Evolutionary conservation across 2,888 invertebrate species (phyloP), one percentile per base, ranked within the genome.

Genomic region (Hypercompe scribonia): DNA sequence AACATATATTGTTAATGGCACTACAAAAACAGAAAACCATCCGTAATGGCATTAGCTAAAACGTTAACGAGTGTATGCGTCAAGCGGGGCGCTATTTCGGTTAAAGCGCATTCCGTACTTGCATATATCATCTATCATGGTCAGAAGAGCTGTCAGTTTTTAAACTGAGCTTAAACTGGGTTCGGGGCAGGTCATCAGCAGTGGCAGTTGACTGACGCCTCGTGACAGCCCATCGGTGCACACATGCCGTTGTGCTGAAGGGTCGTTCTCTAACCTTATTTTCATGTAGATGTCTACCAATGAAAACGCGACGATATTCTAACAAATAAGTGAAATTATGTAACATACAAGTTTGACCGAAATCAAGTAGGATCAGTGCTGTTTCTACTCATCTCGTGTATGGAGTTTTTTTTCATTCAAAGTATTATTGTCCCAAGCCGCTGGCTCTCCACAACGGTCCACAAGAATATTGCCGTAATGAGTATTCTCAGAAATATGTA

Each of bases 161-260:
- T 91, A 92, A 93, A 93, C 90, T 90, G 90, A 85, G 91, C 89
- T 90, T 91, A 90, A 91, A 90, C 92, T 90, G 91, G 86, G 90
- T 84, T 86, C 89, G 88, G 83, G 77, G 87, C 87, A 86, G 87
- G 81, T 89, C 90, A 90, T 91, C 91, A 87, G 84, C 87, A 83
- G 86, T 92, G 94, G 93, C 95, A 92, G 91, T 82, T 94, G 94
- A 94, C 88, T 90, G 94, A 92, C 92, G 86, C 87, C 82, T 84
- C 89, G 89, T 92, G 93, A 92, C 91, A 89, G 90, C 86, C 80
- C 88, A 91, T 88, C 89, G 85, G 88, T 78, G 74, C 71, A 42
- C 81, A 80, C 88, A 65, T 81, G 84, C 85, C 87, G 86, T 85
- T 85, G 79, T 87, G 86, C 85, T 84, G 78, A 82, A 84, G 84